Base-by-base conservation (phyloP, 2,888 invertebrate species). In the Parthenolecanium corni region DNA sequence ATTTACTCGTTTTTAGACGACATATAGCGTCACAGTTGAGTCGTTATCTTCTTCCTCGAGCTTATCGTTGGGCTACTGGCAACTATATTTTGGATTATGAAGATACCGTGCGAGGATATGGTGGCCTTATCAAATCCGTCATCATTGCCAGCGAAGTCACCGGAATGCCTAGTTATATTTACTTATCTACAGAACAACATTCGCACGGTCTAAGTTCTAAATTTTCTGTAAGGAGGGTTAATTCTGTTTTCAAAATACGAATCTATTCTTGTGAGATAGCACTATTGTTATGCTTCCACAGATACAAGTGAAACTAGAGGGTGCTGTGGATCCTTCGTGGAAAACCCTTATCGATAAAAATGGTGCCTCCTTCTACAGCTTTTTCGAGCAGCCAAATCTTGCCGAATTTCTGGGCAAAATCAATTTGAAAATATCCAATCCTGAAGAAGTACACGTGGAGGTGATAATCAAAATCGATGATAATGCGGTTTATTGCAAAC, bases 71-170 rank as follows among this genome's bases (percentile, higher is more conserved):
- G 79, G 79, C 82, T 0, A 85, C 85, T 0, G 85, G 84, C 25
- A 85, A 85, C 72, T 83, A 84, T 70, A 77, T 86, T 63, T 78
- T 84, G 67, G 85, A 84, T 66, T 82, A 81, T 68, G 80, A 81
- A n/a, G 82, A 83, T 68, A 78, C 79, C 1, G 78, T 79, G 38
- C 76, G 79, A 64, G 79, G 80, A 52, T 79, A 80, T 64, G 81
- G 81, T 1, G 77, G 80, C 2, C 75, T 81, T 74, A 68, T 80
- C 18, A 80, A 82, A 68, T 75, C 82, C 23, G 74, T 84, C 65
- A 76, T 82, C 9, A 78, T 85, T 2, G 85, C 83, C 0, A 83
- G 84, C 70, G 77, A 80, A 0, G 74, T 77, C 40, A 82, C 83
- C 0, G 82, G 83, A 31, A 74, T 82, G 66, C 85, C 85, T 0